Base-by-base conservation (phyloP, 2,888 invertebrate genomes). In the Pantelozetes paolii region DNA sequence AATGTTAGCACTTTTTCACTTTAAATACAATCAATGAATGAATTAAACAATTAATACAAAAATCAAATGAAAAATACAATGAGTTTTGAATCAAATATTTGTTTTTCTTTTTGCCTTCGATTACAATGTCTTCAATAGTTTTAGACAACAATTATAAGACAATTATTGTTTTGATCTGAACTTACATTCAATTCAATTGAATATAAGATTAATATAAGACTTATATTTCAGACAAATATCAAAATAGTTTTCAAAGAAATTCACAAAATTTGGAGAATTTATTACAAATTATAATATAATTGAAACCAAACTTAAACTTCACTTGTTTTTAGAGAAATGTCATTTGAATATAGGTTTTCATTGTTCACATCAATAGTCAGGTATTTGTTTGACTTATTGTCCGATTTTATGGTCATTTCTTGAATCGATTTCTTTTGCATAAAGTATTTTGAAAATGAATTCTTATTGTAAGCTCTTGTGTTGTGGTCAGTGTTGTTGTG, bases 381-480 rank as follows among this genome's bases (percentile, higher is more conserved):
- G 30, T 59, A 32, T 59, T 28, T 26, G 9, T 50, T 54, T 13
- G 59, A 30, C 30, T 59, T 28, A 59, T 30, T 59, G 28, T 59
- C 59, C 3, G 59, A 15, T 59, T 59, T 59, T 28, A 32, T 20
- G 50, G 50, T n/a, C 50, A 20, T 59, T n/a, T 59, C 13, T 59
- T 59, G 59, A 59, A 32, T n/a, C 20, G 36, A 30, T 36, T 64
- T 64, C 18, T 32, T 64, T 64, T 64, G 64, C 64, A 64, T 64
- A 64, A 64, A 64, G 18, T 36, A n/a, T 36, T 64, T 64, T 1
- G 64, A 64, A n/a, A 64, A 64, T 64, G 64, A 64, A 36, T 64
- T 64, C 36, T 36, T 5, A 64, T 32, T 64, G 36, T 64, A 64
- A 64, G 64, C 64, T 64, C 64, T 15, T n/a, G n/a, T 64, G 32